Base-by-base conservation (phyloP, 2,113 vertebrate genomes). In the Grus americana region DNA sequence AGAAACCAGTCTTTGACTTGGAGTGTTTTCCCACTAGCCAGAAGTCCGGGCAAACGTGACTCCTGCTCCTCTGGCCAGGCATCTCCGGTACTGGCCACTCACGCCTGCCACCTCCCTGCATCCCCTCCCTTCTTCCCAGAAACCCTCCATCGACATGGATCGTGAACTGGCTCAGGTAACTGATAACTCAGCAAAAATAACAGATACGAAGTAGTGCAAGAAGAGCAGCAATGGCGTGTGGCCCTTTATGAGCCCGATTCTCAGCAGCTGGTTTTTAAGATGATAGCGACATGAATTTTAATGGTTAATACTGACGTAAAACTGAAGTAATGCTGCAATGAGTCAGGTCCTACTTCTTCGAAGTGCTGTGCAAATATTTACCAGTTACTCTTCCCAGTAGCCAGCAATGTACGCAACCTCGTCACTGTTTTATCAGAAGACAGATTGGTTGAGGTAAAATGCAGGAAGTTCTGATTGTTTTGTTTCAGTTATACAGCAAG, bases 351-450 rank as follows among this genome's bases (percentile, higher is more conserved):
- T 79, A 38, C 74, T 86, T 91, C 74, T 95, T 95, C 1, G 0
- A 95, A 97, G 66, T 70, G 50, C 87, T 94, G n/a, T 90, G 75
- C 74, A 93, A 97, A 94, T 95, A 95, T 93, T 95, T 97, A 86
- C 55, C 54, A 58, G 68, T 94, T 90, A 27, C 87, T 95, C 42
- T 95, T 95, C 87, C 71, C 81, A 82, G 91, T 32, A 94, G 42
- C 30, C 86, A 73, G 61, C 74, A 86, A 91, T 38, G 80, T 94
- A 40, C 6, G 20, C 62, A 88, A 27, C 38, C 32, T 84, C 6
- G 2, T 55, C 93, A 42, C 46, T 93, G 78, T 74, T 90, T 62
- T 86, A 80, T 84, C 73, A 84, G 72, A 84, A 89, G 76, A 81
- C 22, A 55, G 62, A 75, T 23, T 86, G 57, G 47, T 46, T 76